phyloP scores from a whole-genome alignment of 1,140 invertebrate genomes.

The Drosophila watanabei region DNA sequence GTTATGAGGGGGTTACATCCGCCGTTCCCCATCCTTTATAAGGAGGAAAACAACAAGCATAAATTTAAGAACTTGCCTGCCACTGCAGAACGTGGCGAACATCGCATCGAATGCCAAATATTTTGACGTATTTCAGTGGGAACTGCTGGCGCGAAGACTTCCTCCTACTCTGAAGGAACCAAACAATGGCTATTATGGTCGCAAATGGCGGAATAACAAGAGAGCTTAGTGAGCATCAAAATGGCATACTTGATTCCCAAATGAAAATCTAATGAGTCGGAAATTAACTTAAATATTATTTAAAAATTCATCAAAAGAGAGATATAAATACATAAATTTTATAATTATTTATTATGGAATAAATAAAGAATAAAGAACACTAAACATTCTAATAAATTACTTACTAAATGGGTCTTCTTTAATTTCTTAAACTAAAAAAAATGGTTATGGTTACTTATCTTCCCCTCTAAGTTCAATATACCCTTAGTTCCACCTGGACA shows the following conservation, averaged over 20 bases:
- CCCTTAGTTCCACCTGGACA: neutral
- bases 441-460: too few relatives aligned
- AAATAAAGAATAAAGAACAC: too few relatives aligned
- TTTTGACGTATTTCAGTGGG: constrained; percentile 80
- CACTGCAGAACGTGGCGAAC: constrained; percentile 49
- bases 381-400: too few relatives aligned
- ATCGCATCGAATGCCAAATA: constrained; percentile 80
- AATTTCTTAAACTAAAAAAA: too few relatives aligned
- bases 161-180: constrained; percentile 8
- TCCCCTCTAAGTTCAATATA: neutral
- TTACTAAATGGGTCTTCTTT: too few relatives aligned
- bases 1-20: constrained; percentile 58
- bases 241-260: neutral
- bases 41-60: constrained; percentile 45
- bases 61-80: constrained; percentile 62
- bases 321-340: neutral
- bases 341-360: neutral
- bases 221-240: neutral
- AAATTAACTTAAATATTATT: neutral
- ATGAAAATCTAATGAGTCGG: neutral
- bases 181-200: constrained; percentile 71
- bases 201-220: constrained; percentile 73
- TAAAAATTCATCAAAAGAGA: neutral
- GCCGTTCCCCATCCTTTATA: neutral
- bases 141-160: constrained; percentile 1